These are phyloP conservation scores for Scaptomyza tumidula DNA, from an alignment of 2,888 invertebrate species.

Conservation along the genomic window DNA sequence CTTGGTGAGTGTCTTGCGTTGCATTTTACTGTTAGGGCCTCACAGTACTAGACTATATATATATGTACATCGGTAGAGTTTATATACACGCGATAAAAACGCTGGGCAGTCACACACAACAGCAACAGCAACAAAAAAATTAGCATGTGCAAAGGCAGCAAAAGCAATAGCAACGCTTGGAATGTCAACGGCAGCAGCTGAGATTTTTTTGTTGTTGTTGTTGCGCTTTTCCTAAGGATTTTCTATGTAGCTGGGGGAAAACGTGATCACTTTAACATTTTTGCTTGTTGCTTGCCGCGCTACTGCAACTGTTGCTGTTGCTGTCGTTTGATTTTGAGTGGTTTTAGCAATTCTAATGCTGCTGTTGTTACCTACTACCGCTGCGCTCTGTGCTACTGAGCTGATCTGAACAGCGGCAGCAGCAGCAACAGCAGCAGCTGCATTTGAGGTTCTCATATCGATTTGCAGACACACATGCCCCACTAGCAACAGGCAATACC, in stretches of 20 bases:
- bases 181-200: slow-evolving; percentile 78
- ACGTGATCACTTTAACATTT: slow-evolving; percentile 84
- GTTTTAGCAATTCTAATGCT: slow-evolving; percentile 80
- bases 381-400: slow-evolving; percentile 31
- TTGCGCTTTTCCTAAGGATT: slow-evolving; percentile 58
- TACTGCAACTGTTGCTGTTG: slow-evolving; percentile 50
- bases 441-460: slow-evolving; percentile 51
- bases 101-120: slow-evolving; percentile 47
- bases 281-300: slow-evolving; percentile 61
- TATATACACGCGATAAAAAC: slow-evolving; percentile 19
- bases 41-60: slow-evolving; percentile 29
- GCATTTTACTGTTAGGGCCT: slow-evolving; percentile 70
- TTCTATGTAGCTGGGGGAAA: slow-evolving; percentile 65
- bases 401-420: slow-evolving; percentile 29
- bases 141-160: slow-evolving; percentile 71
- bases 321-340: slow-evolving; percentile 68
- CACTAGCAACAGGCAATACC: slow-evolving; percentile 57
- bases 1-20: slow-evolving; percentile 52
- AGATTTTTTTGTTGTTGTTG: slow-evolving; percentile 58
- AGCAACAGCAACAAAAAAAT: slow-evolving; percentile 60
- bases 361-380: slow-evolving; percentile 56
- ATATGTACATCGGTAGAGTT: slow-evolving; percentile 6
- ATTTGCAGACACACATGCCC: slow-evolving; percentile 43
- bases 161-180: slow-evolving; percentile 51
- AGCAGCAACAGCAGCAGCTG: slow-evolving; percentile 36